Evolutionary conservation across 2,797 vertebrate genomes (phyloP).

Genomic region (Chrysolophus pictus): DNA sequence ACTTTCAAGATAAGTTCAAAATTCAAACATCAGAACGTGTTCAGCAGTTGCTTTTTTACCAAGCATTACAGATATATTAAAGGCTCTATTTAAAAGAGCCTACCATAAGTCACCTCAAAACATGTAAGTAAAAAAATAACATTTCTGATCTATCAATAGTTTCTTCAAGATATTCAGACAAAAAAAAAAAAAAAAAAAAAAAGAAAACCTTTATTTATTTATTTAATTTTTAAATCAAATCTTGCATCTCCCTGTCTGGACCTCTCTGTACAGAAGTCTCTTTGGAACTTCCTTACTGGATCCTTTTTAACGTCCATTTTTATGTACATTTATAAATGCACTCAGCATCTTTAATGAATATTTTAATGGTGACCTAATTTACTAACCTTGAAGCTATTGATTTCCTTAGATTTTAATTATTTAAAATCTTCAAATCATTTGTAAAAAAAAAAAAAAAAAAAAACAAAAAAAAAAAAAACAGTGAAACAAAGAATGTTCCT

Average conservation of each 20-base stretch:
- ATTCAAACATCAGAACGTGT: neutral
- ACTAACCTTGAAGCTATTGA: neutral
- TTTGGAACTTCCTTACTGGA: neutral
- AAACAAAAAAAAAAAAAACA: neutral
- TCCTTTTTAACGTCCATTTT: neutral
- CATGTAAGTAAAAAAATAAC: neutral
- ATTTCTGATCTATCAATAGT: neutral
- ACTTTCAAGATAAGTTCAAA: neutral
- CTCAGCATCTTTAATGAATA: neutral
- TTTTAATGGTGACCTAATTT: neutral
- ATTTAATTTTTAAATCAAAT: neutral
- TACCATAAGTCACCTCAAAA: neutral
- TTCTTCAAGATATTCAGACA: neutral
- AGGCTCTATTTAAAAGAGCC: neutral
- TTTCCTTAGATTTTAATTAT: neutral
- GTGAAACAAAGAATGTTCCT: neutral
- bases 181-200: neutral
- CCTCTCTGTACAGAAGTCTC: neutral
- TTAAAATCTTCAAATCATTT: neutral
- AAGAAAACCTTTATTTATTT: no score
- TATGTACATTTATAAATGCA: neutral
- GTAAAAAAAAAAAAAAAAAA: neutral
- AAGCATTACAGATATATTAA: neutral
- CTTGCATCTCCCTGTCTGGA: neutral
- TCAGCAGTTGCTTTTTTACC: neutral